Percentiles rank a stretch among this genome's conserved stretches.
phyloP scores from a whole-genome alignment of 2,888 invertebrate genomes.

The Acleris emargana region DNA sequence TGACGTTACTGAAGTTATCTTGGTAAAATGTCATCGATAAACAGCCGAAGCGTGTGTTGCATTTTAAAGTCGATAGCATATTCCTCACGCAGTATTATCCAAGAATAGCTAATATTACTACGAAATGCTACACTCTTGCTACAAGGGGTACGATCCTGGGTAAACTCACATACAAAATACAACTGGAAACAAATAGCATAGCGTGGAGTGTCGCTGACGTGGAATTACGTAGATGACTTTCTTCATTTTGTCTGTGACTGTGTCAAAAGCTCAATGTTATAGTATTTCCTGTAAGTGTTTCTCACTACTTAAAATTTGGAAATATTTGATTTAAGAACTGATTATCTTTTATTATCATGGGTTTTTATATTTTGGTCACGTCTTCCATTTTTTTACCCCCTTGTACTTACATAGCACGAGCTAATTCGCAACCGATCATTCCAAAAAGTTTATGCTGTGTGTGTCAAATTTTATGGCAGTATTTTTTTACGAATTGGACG shows the following conservation, averaged over 20 bases:
- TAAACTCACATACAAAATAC: no score
- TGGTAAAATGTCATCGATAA: conserved; percentile 22
- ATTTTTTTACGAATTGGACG: conserved; percentile 5
- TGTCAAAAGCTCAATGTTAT: conserved; percentile 77
- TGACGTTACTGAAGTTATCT: no score
- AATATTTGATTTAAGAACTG: conserved; percentile 39
- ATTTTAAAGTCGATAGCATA: conserved; percentile 40
- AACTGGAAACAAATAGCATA: no score
- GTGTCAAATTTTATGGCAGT: conserved; percentile 4
- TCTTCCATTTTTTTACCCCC: conserved; percentile 39
- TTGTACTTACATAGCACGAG: conserved; percentile 17
- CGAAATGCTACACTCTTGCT: no score
- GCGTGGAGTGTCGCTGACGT: no score
- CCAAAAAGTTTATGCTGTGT: conserved; percentile 17
- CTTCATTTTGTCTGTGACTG: conserved; percentile 58
- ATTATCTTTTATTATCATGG: conserved; percentile 18
- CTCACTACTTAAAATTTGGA: conserved; percentile 38
- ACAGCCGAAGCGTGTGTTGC: conserved; percentile 10
- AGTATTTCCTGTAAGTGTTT: conserved; percentile 45
- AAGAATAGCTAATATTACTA: conserved; percentile 42
- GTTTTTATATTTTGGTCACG: conserved; percentile 31
- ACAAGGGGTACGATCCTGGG: no score
- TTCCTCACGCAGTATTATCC: conserved; percentile 65
- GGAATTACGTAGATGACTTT: conserved; percentile 51
- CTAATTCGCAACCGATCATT: conserved; percentile 24